A percentile compares a stretch with the other conserved stretches of the same genome.
Evolutionary conservation across 2,113 vertebrate species (phyloP).

Genomic region (Scopus umbretta): DNA sequence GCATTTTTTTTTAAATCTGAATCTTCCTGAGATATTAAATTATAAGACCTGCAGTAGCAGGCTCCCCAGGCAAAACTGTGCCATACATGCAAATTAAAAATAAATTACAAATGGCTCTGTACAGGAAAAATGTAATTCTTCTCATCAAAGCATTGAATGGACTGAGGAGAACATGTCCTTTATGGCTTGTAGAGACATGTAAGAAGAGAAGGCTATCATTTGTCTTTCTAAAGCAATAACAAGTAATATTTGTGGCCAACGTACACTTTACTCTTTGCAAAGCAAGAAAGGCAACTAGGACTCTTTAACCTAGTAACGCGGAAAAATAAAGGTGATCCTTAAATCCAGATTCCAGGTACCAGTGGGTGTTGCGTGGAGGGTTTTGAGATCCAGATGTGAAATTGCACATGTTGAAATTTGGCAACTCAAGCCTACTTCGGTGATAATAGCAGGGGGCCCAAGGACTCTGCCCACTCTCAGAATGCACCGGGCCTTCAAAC

Average conservation of each 20-base stretch:
- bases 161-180: not conserved
- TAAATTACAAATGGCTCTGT: conserved; percentile 16
- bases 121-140: not conserved
- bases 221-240: not conserved
- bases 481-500: not conserved
- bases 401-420: not conserved
- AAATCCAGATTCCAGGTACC: not conserved
- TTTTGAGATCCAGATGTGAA: not conserved
- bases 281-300: not conserved
- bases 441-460: not conserved
- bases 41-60: not conserved
- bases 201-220: not conserved
- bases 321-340: not conserved
- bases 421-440: not conserved
- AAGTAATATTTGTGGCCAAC: not conserved
- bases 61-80: not conserved
- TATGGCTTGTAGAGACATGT: not conserved
- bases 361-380: rapidly evolving
- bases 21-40: conserved; percentile 27
- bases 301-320: not conserved
- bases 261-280: not conserved
- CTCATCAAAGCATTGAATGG: not conserved
- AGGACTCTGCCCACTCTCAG: not conserved
- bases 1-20: conserved; percentile 3
- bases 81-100: not conserved